Percentiles rank a stretch among this genome's conserved stretches.
Conservation (phyloP, 2,113 vertebrate genomes). For the Phylloscopus trochilus region DNA sequence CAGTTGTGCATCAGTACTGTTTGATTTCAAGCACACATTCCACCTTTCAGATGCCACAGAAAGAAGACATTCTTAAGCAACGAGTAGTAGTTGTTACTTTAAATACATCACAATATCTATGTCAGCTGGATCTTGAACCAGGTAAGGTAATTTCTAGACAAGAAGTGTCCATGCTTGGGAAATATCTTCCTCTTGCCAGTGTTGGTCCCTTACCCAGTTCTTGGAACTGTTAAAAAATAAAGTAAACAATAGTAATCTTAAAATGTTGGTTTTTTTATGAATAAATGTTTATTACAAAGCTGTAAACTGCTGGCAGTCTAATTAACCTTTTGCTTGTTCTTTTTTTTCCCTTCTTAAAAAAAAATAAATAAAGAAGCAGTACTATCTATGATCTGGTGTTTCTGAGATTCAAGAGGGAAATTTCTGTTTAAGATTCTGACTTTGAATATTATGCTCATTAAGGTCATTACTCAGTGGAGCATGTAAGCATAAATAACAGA, state of each 20-base stretch:
- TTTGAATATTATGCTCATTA: slow-evolving; percentile 41
- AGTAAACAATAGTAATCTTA: not conserved
- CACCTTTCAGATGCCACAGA: slow-evolving; percentile 98
- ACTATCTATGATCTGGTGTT: not conserved
- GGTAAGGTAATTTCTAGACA: slow-evolving; percentile 71
- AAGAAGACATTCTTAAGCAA: slow-evolving; percentile 93
- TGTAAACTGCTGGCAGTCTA: not conserved
- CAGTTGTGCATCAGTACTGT: slow-evolving; percentile 98
- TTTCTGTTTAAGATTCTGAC: slow-evolving; percentile 21
- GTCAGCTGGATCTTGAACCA: slow-evolving; percentile 95
- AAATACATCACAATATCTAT: slow-evolving; percentile 98
- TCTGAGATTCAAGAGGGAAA: not conserved
- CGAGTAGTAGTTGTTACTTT: slow-evolving; percentile 95
- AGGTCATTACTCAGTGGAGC: slow-evolving; percentile 31
- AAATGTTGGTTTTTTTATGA: not conserved
- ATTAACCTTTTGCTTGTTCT: slow-evolving; percentile 3
- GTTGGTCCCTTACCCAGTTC: not conserved
- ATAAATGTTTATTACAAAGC: not conserved
- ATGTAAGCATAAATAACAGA: slow-evolving; percentile 9
- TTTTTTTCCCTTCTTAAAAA: not conserved
- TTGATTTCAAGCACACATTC: slow-evolving; percentile 93
- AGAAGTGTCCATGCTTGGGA: not conserved
- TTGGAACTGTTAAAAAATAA: not conserved
- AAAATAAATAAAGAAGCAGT: not conserved
- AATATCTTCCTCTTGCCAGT: not conserved